Conservation (phyloP, 2,888 invertebrate species). For the Acronicta psi region DNA sequence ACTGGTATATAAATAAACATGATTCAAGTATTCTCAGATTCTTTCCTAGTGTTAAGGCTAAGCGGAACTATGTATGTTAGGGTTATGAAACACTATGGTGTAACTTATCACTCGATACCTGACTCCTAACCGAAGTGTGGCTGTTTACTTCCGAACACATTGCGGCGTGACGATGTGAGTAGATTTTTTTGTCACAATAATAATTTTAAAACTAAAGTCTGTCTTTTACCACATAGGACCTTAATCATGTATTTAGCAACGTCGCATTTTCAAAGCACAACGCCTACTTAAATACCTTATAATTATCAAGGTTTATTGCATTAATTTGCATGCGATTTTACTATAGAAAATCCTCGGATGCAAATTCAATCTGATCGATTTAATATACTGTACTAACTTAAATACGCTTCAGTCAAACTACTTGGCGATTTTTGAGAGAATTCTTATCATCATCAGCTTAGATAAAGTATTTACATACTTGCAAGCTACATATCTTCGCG, state of each 20-base stretch:
- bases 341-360: conserved; percentile 18
- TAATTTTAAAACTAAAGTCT: too few species aligned
- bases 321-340: conserved; percentile 11
- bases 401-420: not conserved
- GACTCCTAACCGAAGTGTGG: too few species aligned
- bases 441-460: conserved; percentile 5
- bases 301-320: conserved; percentile 3
- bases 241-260: not conserved
- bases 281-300: conserved; percentile 1
- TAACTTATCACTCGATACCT: too few species aligned
- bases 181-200: too few species aligned
- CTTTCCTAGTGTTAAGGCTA: too few species aligned
- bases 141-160: not conserved
- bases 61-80: too few species aligned
- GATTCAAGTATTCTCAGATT: too few species aligned
- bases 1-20: too few species aligned
- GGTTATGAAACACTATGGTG: too few species aligned
- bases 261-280: not conserved
- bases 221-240: not conserved
- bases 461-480: too few species aligned
- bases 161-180: too few species aligned
- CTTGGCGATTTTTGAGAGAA: conserved; percentile 12
- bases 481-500: too few species aligned
- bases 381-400: conserved; percentile 17
- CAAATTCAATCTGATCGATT: conserved; percentile 19